These are phyloP conservation scores for Bos taurus DNA, from an alignment of 2,113 vertebrate species.

Conservation along the genomic window DNA sequence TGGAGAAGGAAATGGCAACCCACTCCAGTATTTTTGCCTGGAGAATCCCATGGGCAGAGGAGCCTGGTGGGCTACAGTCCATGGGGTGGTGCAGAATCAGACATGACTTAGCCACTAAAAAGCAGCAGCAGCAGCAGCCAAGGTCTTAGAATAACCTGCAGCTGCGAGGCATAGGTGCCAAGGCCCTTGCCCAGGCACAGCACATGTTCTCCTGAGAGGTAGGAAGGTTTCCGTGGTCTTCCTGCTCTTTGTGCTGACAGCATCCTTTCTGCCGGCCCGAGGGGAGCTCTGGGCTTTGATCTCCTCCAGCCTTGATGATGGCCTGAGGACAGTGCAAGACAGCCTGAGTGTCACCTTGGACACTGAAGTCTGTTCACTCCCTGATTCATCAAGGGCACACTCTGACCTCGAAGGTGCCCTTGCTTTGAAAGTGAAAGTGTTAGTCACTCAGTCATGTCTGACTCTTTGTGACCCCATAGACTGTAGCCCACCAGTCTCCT, in stretches of 20 bases:
- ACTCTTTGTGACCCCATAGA: neutral
- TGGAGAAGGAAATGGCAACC: neutral
- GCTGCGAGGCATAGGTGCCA: fast-evolving
- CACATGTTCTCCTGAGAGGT: neutral
- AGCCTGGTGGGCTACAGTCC: neutral
- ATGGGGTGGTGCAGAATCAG: neutral
- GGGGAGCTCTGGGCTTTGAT: neutral
- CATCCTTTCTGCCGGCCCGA: neutral
- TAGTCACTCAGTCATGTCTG: neutral
- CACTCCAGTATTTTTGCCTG: neutral
- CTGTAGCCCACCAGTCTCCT: neutral
- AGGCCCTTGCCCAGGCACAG: neutral
- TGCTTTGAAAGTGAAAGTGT: neutral
- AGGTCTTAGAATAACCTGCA: neutral
- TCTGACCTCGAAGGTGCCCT: neutral
- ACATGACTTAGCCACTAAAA: neutral
- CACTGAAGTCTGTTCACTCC: neutral
- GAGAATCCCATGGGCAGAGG: neutral
- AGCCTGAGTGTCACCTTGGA: neutral
- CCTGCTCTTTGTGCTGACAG: neutral
- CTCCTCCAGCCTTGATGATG: neutral
- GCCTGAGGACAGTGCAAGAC: neutral
- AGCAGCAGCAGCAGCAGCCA: neutral
- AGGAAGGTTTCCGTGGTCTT: neutral
- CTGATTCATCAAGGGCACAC: neutral